Evolutionary conservation across 2,797 vertebrate genomes (phyloP), one percentile per base, ranked within the genome.

Genomic region (Diplodus puntazzo): DNA sequence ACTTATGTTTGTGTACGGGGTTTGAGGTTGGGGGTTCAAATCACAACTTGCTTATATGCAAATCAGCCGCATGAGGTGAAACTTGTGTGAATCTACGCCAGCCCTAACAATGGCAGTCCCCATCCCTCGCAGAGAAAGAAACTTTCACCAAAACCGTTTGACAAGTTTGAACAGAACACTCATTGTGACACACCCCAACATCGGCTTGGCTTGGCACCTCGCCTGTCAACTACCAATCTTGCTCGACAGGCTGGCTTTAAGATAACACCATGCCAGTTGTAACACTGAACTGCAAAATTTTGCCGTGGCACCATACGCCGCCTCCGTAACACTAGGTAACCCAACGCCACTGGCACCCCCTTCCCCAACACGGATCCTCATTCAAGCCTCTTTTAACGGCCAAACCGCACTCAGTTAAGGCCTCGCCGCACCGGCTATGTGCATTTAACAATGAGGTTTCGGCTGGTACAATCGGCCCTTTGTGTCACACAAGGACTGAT

Each of bases 371-470:
- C 9, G 61, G 73, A 77, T 81, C 70, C 69, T 82, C 30, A 80
- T 81, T 81, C 68, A 73, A 78, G 59, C 59, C 49, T 61, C 55
- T 79, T 64, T 78, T 69, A 73, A 83, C 73, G 57, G 75, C 71
- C 69, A 86, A 88, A 90, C 92, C 91, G 55, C 93, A 88, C 68
- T 76, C 59, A 82, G 80, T 80, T 79, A 83, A 85, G 79, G 83
- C 85, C 79, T 80, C 30, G 65, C 77, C 79, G 25, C 87, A 72
- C 69, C 45, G 65, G 65, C 64, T 88, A 84, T 89, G 86, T 89
- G 89, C 83, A 79, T 83, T 86, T 92, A 89, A 93, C 90, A 93
- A 89, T 91, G 85, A 92, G 89, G 92, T 94, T 89, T 87, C 85
- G 57, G 75, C 54, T 76, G 83, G 82, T 85, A 94, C 91, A 94